phyloP scores from a whole-genome alignment of 1,140 invertebrate species.

The Copidosoma floridanum region DNA sequence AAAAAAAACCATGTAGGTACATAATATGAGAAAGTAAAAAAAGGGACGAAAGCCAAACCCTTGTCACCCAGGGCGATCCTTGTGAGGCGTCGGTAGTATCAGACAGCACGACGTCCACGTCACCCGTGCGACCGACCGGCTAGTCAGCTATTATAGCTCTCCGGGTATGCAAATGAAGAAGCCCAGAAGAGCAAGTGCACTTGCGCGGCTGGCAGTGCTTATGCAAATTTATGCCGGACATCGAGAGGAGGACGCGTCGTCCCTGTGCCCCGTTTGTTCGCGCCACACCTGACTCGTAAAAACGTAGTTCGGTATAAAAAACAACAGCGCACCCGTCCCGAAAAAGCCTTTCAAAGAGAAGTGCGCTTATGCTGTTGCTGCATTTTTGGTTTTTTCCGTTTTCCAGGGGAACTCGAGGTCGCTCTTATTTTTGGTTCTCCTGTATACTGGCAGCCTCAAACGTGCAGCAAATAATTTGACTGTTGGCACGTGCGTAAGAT shows the following conservation, averaged over 20 bases:
- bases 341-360: conserved; percentile 13
- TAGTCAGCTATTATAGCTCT: not conserved
- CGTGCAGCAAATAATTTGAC: too few species aligned
- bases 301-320: conserved; percentile 6
- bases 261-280: conserved; percentile 4
- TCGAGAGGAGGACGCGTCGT: conserved; percentile 26
- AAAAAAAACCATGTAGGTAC: too few species aligned
- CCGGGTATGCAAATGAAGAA: conserved; percentile 25
- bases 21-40: too few species aligned
- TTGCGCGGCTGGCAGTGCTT: conserved; percentile 22
- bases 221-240: conserved; percentile 42
- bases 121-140: not conserved
- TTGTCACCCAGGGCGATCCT: too few species aligned
- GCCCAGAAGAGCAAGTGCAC: conserved; percentile 15
- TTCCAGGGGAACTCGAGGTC: not conserved
- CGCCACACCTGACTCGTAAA: conserved; percentile 25
- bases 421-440: too few species aligned
- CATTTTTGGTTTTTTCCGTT: not conserved
- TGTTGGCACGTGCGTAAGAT: not conserved
- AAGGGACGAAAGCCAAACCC: too few species aligned
- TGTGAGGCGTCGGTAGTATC: too few species aligned
- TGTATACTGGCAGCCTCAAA: too few species aligned
- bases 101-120: not conserved
- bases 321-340: not conserved
- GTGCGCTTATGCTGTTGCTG: not conserved